Conservation (phyloP, 2,888 invertebrate genomes). For the Chaetoderma sp. region DNA sequence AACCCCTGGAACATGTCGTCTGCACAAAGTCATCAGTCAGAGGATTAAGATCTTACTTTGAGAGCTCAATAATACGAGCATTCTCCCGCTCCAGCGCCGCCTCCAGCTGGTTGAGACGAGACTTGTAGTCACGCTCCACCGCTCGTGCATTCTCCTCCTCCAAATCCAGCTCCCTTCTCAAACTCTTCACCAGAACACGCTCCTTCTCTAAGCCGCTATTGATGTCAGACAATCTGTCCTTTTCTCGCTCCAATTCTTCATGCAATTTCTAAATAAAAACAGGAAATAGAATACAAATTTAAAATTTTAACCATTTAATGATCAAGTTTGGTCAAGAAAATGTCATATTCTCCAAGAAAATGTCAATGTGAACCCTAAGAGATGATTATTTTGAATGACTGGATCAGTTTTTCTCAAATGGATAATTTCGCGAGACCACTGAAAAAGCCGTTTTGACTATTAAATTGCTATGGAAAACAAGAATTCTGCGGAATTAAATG, state of each 20-base stretch:
- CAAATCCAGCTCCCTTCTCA: slow-evolving; percentile 51
- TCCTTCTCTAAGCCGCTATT: slow-evolving; percentile 49
- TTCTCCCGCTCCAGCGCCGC: slow-evolving; percentile 35
- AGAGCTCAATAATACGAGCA: slow-evolving; percentile 25
- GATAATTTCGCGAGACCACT: too few species aligned
- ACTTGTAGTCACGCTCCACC: slow-evolving; percentile 33
- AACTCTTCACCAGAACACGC: slow-evolving; percentile 38
- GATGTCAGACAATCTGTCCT: slow-evolving; percentile 44
- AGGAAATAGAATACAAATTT: neutral
- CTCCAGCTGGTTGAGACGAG: slow-evolving; percentile 34
- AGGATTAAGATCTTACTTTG: neutral
- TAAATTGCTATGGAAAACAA: too few species aligned
- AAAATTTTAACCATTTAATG: too few species aligned
- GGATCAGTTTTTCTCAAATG: too few species aligned
- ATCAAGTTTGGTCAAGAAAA: too few species aligned
- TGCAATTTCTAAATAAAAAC: slow-evolving; percentile 31
- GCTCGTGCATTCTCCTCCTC: slow-evolving; percentile 42
- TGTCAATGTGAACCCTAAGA: too few species aligned
- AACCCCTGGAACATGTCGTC: too few species aligned
- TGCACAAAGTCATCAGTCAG: too few species aligned
- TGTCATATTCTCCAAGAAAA: too few species aligned
- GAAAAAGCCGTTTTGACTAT: too few species aligned
- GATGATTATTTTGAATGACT: too few species aligned
- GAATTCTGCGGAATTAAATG: too few species aligned
- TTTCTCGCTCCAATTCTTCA: slow-evolving; percentile 51